Evolutionary conservation across 2,888 invertebrate genomes (phyloP).

Genomic region (Agriotes lineatus): DNA sequence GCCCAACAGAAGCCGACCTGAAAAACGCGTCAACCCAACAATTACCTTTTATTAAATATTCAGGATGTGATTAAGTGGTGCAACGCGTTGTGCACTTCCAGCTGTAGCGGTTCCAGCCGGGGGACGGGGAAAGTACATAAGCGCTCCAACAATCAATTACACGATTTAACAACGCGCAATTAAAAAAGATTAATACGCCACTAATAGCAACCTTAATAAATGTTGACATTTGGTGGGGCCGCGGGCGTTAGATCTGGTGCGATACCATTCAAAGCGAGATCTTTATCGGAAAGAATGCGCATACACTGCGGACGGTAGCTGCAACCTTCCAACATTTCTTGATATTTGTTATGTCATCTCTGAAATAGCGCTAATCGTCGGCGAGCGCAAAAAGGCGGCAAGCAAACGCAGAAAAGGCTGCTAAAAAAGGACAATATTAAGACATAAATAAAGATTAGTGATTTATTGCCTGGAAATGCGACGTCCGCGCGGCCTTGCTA

Average conservation of each 20-base stretch:
- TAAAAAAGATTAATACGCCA: slow-evolving; percentile 29
- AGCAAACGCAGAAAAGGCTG: background rate
- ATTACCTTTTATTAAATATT: too few species aligned
- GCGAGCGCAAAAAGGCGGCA: background rate
- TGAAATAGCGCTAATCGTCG: background rate
- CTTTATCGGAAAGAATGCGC: slow-evolving; percentile 27
- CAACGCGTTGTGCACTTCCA: too few species aligned
- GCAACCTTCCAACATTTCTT: slow-evolving; percentile 19
- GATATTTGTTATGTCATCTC: slow-evolving; percentile 27
- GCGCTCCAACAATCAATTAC: slow-evolving; percentile 19
- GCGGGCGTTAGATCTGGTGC: slow-evolving; percentile 31
- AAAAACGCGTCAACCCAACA: too few species aligned
- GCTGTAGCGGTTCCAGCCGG: too few species aligned
- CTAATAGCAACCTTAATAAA: slow-evolving; percentile 26
- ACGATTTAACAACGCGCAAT: slow-evolving; percentile 9
- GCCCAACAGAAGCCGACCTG: too few species aligned
- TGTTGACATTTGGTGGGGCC: slow-evolving; percentile 29
- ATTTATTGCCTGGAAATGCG: too few species aligned
- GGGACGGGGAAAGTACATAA: slow-evolving; percentile 4
- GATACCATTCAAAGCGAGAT: slow-evolving; percentile 37
- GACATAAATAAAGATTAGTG: too few species aligned
- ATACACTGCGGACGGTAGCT: slow-evolving; percentile 19
- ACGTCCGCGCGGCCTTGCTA: too few species aligned
- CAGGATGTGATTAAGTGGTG: too few species aligned
- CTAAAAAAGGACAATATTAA: background rate